phyloP scores from a whole-genome alignment of 2,113 vertebrate genomes.

The human (Homo sapiens) region GRCh38 chr13:43750501-43751000 shows the following conservation, averaged over 20 bases:
- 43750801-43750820: background rate
- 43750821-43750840: background rate
- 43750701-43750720: background rate
- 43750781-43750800: constrained; percentile 13
- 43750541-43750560: background rate
- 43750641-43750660: background rate
- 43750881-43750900: background rate
- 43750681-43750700: background rate
- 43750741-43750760: background rate
- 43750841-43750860: background rate
- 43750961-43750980: background rate
- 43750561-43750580: background rate
- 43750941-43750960: background rate
- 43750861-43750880: background rate
- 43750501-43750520: background rate
- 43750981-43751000: background rate
- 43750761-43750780: background rate
- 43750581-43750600: background rate
- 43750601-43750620: background rate
- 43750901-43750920: background rate
- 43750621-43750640: background rate
- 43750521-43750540: background rate
- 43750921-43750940: background rate
- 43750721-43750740: rapidly evolving
- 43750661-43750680: background rate